phyloP scores from a whole-genome alignment of 2,797 vertebrate genomes.

The Poecilia picta region DNA sequence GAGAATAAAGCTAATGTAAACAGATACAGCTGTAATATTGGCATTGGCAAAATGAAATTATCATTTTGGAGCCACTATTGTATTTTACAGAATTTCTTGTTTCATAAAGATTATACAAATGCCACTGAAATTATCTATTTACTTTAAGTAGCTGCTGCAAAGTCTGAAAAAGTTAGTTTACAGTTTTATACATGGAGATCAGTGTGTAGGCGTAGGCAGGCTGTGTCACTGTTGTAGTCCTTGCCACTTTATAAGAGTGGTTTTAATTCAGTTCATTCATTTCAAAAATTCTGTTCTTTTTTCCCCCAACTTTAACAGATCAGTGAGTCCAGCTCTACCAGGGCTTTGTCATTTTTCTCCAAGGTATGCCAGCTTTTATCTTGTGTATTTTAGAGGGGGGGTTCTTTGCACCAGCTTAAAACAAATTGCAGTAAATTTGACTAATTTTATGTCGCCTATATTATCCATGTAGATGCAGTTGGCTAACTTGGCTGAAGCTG shows the following conservation, averaged over 20 bases:
- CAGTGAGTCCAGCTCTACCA: slow-evolving; percentile 90
- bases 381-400: not conserved
- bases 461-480: slow-evolving; percentile 80
- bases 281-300: not conserved
- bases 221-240: not conserved
- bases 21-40: not conserved
- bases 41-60: not conserved
- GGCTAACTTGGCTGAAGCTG: slow-evolving; percentile 93
- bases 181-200: not conserved
- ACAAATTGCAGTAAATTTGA: not conserved
- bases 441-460: not conserved
- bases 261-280: not conserved
- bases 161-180: not conserved
- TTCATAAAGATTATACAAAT: not conserved
- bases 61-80: not conserved
- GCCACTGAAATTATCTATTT: not conserved
- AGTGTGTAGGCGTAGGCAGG: not conserved
- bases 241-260: not conserved
- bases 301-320: slow-evolving; percentile 82
- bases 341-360: slow-evolving; percentile 91
- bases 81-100: not conserved
- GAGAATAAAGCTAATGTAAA: not conserved
- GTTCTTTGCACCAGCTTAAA: not conserved
- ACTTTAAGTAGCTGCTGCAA: not conserved
- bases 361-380: slow-evolving; percentile 85